Evolutionary conservation across 2,797 vertebrate species (phyloP), one percentile per base, ranked within the genome.

Genomic region (Dicrostonyx torquatus): DNA sequence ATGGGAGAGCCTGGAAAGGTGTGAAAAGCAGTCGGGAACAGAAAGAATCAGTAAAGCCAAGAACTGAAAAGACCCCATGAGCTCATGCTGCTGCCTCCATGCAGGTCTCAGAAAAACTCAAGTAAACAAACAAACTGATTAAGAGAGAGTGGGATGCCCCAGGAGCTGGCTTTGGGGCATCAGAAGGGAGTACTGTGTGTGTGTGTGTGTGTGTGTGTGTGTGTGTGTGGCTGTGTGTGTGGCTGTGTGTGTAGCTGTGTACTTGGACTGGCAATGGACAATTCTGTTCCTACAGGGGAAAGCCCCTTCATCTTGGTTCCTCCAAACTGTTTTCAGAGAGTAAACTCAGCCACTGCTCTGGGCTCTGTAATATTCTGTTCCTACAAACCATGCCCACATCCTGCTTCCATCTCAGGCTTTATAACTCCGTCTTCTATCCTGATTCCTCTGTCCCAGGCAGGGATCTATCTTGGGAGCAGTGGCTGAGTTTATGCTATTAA

Each of bases 361-460:
- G 45, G 75, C 97, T 97, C 97, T 96, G 94, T 97, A 96, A 88
- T 66, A 68, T 95, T 97, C 97, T 95, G 95, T 97, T 60, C 77
- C 68, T 80, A 73, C 89, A 86, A 92, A 43, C 82, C 8, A 3
- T 55, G 48, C 73, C 72, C 31, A 3, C 18, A 20, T 53, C 48
- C 82, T 3, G 53, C 94, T 96, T 95, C 85, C 96, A 97, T 91
- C 96, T 92, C 91, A 80, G 87, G 95, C 94, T 95, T 85, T 98
- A 97, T 89, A 48, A 26, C 53, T 79, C 45, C 75, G 98, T 98
- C 97, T 97, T 98, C 94, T 80, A 29, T 7, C 87, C 80, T 70
- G 97, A 85, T 45, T 70, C 34, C 92, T 96, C 78, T 80, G n/a
- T 79, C 80, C 79, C 62, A 92, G 75, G 83, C 50, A 77, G 50